Percentiles rank a stretch among this genome's conserved stretches.
phyloP scores from a whole-genome alignment of 2,113 vertebrate species.

The Stercorarius parasiticus region DNA sequence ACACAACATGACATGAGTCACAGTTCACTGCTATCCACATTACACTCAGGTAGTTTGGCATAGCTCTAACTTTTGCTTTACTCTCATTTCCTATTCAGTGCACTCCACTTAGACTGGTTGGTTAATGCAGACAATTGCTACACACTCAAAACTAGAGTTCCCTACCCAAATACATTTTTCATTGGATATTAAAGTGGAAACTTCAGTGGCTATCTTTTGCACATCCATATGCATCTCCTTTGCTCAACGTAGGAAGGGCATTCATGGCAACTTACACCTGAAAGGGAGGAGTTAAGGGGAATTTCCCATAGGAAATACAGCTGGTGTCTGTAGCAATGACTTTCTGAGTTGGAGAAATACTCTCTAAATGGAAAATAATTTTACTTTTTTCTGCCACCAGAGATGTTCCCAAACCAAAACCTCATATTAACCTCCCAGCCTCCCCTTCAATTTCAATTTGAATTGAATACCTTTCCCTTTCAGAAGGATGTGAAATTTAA shows the following conservation, averaged over 20 bases:
- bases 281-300: slow-evolving; percentile 41
- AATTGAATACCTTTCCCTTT: slow-evolving; percentile 27
- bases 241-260: slow-evolving; percentile 32
- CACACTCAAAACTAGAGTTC: slow-evolving; percentile 52
- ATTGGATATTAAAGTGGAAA: slow-evolving; percentile 50
- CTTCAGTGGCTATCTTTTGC: slow-evolving; percentile 33
- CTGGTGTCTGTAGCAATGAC: neutral
- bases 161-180: slow-evolving; percentile 58
- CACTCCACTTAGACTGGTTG: slow-evolving; percentile 46
- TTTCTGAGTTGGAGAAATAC: neutral
- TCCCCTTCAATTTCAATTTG: slow-evolving; percentile 50
- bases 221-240: neutral
- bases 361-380: slow-evolving; percentile 47
- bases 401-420: slow-evolving; percentile 1
- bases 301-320: slow-evolving; percentile 39
- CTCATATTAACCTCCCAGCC: slow-evolving; percentile 17
- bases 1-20: slow-evolving; percentile 54
- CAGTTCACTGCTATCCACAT: slow-evolving; percentile 57
- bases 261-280: neutral
- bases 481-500: neutral
- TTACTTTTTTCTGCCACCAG: slow-evolving; percentile 5
- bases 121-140: slow-evolving; percentile 40
- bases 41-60: slow-evolving; percentile 54
- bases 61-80: slow-evolving; percentile 39
- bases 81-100: slow-evolving; percentile 63